These are phyloP conservation scores for Lithodes maja DNA, from an alignment of 2,888 invertebrate genomes.

Conservation along the genomic window DNA sequence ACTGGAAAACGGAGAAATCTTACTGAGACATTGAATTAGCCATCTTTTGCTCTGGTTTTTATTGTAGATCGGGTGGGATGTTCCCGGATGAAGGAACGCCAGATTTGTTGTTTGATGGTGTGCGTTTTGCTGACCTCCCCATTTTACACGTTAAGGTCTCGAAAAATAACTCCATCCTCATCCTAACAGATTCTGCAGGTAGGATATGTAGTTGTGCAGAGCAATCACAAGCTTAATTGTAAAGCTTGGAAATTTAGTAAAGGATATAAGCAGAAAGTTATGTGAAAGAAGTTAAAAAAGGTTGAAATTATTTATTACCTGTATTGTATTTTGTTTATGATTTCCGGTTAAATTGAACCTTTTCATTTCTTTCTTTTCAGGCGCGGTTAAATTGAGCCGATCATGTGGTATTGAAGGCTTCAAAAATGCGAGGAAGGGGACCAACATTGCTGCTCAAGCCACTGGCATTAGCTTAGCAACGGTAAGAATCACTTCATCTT, in stretches of 20 bases:
- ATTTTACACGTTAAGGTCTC: conserved; percentile 88
- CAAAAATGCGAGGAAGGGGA: conserved; percentile 95
- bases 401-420: conserved; percentile 95
- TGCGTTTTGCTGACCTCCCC: conserved; percentile 86
- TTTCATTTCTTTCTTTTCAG: conserved; percentile 74
- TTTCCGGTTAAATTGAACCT: not conserved
- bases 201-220: conserved; percentile 58
- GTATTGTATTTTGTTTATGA: no score
- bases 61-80: conserved; percentile 80
- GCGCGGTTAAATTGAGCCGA: conserved; percentile 79
- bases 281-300: not conserved
- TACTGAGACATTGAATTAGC: no score
- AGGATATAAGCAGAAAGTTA: not conserved
- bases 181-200: conserved; percentile 83
- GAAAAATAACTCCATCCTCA: conserved; percentile 91
- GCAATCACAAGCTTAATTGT: not conserved
- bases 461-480: conserved; percentile 87
- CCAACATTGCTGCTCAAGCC: conserved; percentile 97
- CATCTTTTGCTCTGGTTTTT: no score
- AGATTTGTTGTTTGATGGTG: conserved; percentile 83
- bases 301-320: no score
- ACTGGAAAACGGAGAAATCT: no score
- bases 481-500: conserved; percentile 77
- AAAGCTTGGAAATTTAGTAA: not conserved
- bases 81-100: conserved; percentile 86